Evolutionary conservation across 2,113 vertebrate species (phyloP).

Genomic region (Platichthys flesus): DNA sequence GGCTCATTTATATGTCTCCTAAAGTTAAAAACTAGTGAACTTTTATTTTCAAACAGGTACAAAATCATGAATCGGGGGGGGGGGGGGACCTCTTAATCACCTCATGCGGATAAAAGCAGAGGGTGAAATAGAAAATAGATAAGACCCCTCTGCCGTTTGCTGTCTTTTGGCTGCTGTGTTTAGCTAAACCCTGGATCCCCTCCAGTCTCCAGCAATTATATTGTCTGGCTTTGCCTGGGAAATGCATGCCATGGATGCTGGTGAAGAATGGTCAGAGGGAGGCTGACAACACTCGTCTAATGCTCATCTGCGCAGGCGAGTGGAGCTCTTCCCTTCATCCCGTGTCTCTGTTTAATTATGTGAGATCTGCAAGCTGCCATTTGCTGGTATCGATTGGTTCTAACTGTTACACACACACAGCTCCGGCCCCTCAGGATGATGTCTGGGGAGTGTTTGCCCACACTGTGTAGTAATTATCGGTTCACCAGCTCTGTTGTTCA

Average conservation of each 20-base stretch:
- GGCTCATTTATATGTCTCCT: too few species aligned
- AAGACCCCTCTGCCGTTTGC: not conserved
- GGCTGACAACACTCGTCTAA: slow-evolving; percentile 39
- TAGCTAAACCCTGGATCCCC: slow-evolving; percentile 19
- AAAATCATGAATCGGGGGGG: too few species aligned
- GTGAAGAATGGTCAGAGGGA: slow-evolving; percentile 41
- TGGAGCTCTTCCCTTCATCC: slow-evolving; percentile 27
- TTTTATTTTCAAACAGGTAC: too few species aligned
- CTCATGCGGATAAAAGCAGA: slow-evolving; percentile 4
- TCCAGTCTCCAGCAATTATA: slow-evolving; percentile 18
- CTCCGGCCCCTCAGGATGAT: slow-evolving; percentile 55
- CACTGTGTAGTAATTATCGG: slow-evolving; percentile 67
- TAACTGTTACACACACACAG: slow-evolving; percentile 60
- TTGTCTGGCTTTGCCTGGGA: slow-evolving; percentile 22
- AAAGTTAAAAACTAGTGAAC: too few species aligned
- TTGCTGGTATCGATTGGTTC: slow-evolving; percentile 74
- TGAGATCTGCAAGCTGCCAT: slow-evolving; percentile 73
- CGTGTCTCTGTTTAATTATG: slow-evolving; percentile 73
- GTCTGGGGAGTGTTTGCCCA: slow-evolving; percentile 59
- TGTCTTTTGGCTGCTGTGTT: slow-evolving; percentile 35
- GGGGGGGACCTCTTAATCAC: too few species aligned
- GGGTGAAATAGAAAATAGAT: not conserved
- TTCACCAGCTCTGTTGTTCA: slow-evolving; percentile 50
- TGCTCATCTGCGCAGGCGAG: slow-evolving; percentile 30
- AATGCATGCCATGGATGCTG: slow-evolving; percentile 22